These are phyloP conservation scores for Bacillus rossius DNA, from an alignment of 1,140 invertebrate species.

Conservation along the genomic window DNA sequence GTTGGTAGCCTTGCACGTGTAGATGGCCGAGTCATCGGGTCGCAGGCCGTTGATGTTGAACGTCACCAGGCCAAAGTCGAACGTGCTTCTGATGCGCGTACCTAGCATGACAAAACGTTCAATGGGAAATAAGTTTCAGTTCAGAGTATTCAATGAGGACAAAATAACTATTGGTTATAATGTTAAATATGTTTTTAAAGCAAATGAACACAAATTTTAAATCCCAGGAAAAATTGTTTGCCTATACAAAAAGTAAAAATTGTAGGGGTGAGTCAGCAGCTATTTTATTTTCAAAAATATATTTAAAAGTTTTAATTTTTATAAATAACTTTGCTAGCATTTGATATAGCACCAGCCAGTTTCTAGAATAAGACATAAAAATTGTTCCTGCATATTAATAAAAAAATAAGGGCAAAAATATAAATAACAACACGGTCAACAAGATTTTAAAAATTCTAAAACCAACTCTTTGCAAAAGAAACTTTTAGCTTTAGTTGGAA, in stretches of 20 bases:
- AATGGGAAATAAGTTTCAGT: neutral
- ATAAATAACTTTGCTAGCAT: neutral
- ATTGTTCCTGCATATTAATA: neutral
- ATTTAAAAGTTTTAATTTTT: neutral
- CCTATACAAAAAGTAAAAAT: neutral
- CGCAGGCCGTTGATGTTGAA: constrained; percentile 82
- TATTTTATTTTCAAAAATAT: neutral
- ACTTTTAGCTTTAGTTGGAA: too few relatives aligned
- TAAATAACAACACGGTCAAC: neutral
- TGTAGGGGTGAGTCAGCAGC: neutral
- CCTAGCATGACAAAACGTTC: constrained; percentile 32
- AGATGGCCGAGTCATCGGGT: constrained; percentile 87
- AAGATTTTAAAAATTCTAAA: constrained; percentile 10
- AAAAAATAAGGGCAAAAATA: neutral
- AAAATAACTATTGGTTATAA: neutral
- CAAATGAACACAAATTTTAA: too few relatives aligned
- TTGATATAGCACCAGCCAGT: neutral
- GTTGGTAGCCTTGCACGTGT: constrained; percentile 90
- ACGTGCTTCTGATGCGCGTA: constrained; percentile 77
- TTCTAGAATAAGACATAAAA: neutral
- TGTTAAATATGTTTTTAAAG: neutral
- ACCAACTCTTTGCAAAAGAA: too few relatives aligned
- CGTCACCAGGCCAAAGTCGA: constrained; percentile 92
- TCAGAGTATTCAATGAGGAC: neutral
- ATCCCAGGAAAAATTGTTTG: neutral